Evolutionary conservation across 2,113 vertebrate species (phyloP).

Genomic region (Chamaea fasciata): DNA sequence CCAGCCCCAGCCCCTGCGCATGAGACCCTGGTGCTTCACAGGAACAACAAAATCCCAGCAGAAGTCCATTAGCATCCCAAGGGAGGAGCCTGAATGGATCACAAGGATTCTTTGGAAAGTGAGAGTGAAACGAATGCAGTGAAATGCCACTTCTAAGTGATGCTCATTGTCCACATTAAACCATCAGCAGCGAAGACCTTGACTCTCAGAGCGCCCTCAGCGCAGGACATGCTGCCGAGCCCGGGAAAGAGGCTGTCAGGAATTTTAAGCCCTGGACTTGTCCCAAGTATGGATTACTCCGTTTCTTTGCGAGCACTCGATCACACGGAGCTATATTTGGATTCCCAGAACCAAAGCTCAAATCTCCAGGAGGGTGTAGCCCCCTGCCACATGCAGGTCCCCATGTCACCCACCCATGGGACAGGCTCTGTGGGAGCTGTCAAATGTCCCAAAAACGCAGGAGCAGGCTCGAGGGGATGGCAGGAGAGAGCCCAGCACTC

Average conservation of each 20-base stretch:
- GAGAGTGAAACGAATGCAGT: slow-evolving; percentile 43
- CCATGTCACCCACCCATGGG: background rate
- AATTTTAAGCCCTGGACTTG: background rate
- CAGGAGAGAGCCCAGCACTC: background rate
- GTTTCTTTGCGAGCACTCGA: background rate
- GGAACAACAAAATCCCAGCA: slow-evolving; percentile 30
- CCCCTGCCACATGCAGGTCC: background rate
- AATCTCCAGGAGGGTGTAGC: background rate
- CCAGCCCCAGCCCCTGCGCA: background rate
- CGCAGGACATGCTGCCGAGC: background rate
- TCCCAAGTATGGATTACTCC: slow-evolving; percentile 46
- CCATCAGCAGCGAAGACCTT: slow-evolving; percentile 17
- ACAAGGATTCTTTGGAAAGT: slow-evolving; percentile 10
- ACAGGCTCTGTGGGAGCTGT: background rate
- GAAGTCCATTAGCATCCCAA: slow-evolving; percentile 49
- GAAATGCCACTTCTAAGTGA: background rate
- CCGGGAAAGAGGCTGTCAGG: background rate
- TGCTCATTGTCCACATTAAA: slow-evolving; percentile 27
- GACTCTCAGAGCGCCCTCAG: background rate
- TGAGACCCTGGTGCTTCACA: background rate
- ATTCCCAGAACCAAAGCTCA: background rate
- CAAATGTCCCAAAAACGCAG: accelerated
- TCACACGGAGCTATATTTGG: background rate
- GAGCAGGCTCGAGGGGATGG: background rate
- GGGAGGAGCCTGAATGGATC: slow-evolving; percentile 12